Evolutionary conservation across 2,888 invertebrate genomes (phyloP).

Genomic region (Fabriciana adippe): DNA sequence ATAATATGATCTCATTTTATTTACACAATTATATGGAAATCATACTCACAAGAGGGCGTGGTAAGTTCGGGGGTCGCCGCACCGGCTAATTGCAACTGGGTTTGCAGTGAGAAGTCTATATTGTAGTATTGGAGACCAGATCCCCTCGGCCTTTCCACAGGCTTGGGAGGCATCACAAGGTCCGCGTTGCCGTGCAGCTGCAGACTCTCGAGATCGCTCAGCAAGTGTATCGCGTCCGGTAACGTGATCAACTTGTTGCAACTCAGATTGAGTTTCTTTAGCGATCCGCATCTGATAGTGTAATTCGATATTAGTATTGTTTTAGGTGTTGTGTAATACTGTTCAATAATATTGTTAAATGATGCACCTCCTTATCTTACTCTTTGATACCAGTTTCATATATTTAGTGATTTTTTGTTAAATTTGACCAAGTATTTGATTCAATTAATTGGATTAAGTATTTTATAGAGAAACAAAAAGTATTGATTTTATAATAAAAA

Average conservation of each 20-base stretch:
- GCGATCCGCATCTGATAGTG: slow-evolving; percentile 89
- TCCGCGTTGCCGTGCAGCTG: slow-evolving; percentile 97
- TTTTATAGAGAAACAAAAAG: background rate
- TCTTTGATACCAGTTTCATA: too few relatives aligned
- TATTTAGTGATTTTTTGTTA: background rate
- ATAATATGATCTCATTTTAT: background rate
- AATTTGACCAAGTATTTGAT: too few relatives aligned
- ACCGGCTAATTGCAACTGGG: slow-evolving; percentile 95
- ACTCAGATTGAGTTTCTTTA: slow-evolving; percentile 96
- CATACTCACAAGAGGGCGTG: slow-evolving; percentile 84
- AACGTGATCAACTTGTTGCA: slow-evolving; percentile 97
- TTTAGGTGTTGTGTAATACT: background rate
- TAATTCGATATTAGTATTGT: background rate
- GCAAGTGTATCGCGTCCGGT: slow-evolving; percentile 97
- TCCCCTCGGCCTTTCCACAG: slow-evolving; percentile 89
- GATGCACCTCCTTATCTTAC: too few relatives aligned
- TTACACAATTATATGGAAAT: background rate
- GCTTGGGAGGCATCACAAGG: slow-evolving; percentile 97
- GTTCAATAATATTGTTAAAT: too few relatives aligned
- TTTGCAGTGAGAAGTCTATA: slow-evolving; percentile 98
- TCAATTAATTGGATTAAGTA: background rate
- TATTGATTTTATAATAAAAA: too few relatives aligned
- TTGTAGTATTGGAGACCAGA: slow-evolving; percentile 97
- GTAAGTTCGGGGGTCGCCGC: slow-evolving; percentile 90
- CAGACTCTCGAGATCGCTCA: slow-evolving; percentile 93